Percentiles rank a stretch among this genome's conserved stretches.
These are phyloP conservation scores for human (Homo sapiens) DNA, from an alignment of 2,113 vertebrate genomes.

Conservation along the genomic window DNA sequence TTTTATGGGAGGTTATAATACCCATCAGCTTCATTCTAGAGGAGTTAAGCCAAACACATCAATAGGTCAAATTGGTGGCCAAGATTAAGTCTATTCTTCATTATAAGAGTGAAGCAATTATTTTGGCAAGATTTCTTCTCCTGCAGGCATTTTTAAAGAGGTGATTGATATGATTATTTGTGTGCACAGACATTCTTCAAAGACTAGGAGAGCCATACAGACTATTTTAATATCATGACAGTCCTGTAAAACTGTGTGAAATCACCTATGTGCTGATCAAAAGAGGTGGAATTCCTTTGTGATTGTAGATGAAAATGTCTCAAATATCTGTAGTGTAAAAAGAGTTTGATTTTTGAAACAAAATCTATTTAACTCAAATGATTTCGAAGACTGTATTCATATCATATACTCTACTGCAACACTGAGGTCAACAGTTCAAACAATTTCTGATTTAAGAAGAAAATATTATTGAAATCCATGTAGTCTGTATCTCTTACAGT, in stretches of 20 bases:
- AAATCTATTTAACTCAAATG: slow-evolving; percentile 7
- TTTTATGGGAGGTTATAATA: neutral
- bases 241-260: neutral
- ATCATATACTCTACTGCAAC: accelerated
- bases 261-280: neutral
- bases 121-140: slow-evolving; percentile 40
- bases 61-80: slow-evolving; percentile 16
- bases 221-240: slow-evolving; percentile 10
- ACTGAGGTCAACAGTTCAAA: neutral
- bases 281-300: slow-evolving; percentile 8
- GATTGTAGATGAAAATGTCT: slow-evolving; percentile 17
- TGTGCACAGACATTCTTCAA: neutral
- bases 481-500: neutral
- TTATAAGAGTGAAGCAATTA: neutral
- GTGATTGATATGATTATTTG: slow-evolving; percentile 52
- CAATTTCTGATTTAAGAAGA: neutral
- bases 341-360: neutral
- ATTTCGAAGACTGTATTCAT: neutral
- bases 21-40: neutral
- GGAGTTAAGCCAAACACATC: slow-evolving; percentile 12
- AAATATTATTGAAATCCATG: neutral
- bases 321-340: neutral
- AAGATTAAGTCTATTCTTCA: slow-evolving; percentile 6
- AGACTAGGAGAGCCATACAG: neutral
- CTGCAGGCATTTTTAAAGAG: slow-evolving; percentile 27